Percentiles rank a stretch among this genome's conserved stretches.
phyloP scores from a whole-genome alignment of 2,888 invertebrate species.

The Eupithecia subumbrata region DNA sequence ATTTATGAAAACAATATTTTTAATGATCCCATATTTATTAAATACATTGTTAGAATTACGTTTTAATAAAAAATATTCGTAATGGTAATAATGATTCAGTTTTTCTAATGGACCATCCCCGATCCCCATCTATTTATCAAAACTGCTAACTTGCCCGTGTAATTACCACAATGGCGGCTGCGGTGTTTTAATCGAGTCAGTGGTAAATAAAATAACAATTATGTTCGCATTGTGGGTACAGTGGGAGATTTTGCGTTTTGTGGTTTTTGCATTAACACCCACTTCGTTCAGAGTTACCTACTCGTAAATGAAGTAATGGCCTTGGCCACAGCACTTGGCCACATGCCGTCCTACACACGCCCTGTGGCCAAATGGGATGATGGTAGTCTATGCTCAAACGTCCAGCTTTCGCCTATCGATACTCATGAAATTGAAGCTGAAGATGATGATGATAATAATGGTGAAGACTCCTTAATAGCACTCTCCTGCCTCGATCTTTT shows the following conservation, averaged over 20 bases:
- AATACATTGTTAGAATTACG: too few species aligned
- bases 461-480: background rate
- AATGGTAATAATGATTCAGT: background rate
- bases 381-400: background rate
- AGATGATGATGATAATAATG: background rate
- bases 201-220: background rate
- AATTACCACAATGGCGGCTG: background rate
- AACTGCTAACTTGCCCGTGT: background rate
- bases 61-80: too few species aligned
- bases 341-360: background rate
- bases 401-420: background rate
- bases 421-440: background rate
- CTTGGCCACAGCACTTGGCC: background rate
- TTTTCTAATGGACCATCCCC: background rate
- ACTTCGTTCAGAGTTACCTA: background rate
- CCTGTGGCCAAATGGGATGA: background rate
- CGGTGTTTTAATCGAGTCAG: background rate
- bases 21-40: too few species aligned
- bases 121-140: background rate
- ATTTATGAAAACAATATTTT: too few species aligned
- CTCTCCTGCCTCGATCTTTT: background rate
- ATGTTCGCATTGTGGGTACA: background rate
- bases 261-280: slow-evolving; percentile 3
- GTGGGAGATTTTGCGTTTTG: background rate
- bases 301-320: too few species aligned